Conservation (phyloP, 2,888 invertebrate species). For the Lagria hirta region DNA sequence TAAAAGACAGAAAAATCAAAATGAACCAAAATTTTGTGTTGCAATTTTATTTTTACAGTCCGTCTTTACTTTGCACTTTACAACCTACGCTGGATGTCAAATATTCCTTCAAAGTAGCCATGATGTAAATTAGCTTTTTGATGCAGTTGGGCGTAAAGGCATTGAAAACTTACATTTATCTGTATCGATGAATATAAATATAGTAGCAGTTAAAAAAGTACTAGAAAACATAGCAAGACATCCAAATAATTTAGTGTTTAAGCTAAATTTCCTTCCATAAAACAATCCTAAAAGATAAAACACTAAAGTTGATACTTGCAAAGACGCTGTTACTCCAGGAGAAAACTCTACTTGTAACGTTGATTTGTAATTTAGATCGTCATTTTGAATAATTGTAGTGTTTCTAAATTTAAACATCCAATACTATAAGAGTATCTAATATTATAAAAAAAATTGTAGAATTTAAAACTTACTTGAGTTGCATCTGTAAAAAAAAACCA, state of each 20-base stretch:
- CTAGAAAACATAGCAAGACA: neutral
- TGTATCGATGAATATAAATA: conserved; percentile 4
- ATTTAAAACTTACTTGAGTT: conserved; percentile 7
- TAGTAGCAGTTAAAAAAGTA: neutral
- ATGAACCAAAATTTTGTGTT: too few species aligned
- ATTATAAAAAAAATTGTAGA: neutral
- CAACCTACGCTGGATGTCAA: too few species aligned
- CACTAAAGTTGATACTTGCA: neutral
- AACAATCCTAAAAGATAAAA: neutral
- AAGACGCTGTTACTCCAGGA: neutral
- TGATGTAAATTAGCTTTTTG: too few species aligned
- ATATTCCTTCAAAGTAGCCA: too few species aligned
- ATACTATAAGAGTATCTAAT: neutral
- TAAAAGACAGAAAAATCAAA: too few species aligned
- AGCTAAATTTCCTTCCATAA: neutral
- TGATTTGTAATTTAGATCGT: conserved; percentile 1
- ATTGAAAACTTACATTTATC: conserved; percentile 6
- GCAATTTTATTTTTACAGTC: too few species aligned
- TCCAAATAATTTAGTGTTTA: neutral
- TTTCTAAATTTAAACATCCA: conserved; percentile 4
- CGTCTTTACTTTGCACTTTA: too few species aligned
- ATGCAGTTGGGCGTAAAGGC: too few species aligned
- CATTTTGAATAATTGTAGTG: neutral
- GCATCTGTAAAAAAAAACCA: conserved; percentile 13
- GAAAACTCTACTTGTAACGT: conserved; percentile 1